Evolutionary conservation across 1,140 invertebrate genomes (phyloP), one percentile per base, ranked within the genome.

Genomic region (Pseudomyrmex pallidus): DNA sequence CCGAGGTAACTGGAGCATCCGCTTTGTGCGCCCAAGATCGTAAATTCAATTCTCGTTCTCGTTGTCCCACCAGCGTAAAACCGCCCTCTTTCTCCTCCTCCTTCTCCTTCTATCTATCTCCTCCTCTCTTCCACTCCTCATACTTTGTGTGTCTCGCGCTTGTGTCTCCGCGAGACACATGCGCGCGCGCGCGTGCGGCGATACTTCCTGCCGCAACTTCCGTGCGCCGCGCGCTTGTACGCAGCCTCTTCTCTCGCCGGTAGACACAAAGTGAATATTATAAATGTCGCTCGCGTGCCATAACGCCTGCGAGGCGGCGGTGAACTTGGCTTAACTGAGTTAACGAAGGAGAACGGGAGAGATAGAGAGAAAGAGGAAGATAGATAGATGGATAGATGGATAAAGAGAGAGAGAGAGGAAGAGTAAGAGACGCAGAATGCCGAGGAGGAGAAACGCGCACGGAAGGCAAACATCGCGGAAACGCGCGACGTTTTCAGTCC

Each of bases 181-280:
- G 61, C 22, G 76, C 44, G 83, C 72, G 70, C 82, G 63, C 66
- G 72, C 80, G 82, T 68, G 67, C 63, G 59, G 76, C 76, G 82
- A 84, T 82, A 67, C 83, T 67, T 83, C 87, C 70, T 84, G 85
- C 87, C 77, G 78, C 85, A 88, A 88, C 85, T 88, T 88, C 82
- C 85, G 83, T 76, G 15, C 22, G 74, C 12, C 25, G 66, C 35
- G 62, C 77, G 35, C 54, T 78, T 15, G 72, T 78, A 86, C 66
- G 66, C 76, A 68, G 22, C 66, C 54, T 48, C 63, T 17, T 63
- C 74, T 84, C 64, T 7, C 35, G 35, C 35, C 73, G 62, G 61
- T 67, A 86, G 85, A 84, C 83, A 73, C 78, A 88, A 88, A 88
- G 87, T 88, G 87, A 88, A 88, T 88, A 88, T 88, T 88, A 88